These are phyloP conservation scores for Chrysemys picta DNA, from an alignment of 2,113 vertebrate genomes.

Conservation along the genomic window DNA sequence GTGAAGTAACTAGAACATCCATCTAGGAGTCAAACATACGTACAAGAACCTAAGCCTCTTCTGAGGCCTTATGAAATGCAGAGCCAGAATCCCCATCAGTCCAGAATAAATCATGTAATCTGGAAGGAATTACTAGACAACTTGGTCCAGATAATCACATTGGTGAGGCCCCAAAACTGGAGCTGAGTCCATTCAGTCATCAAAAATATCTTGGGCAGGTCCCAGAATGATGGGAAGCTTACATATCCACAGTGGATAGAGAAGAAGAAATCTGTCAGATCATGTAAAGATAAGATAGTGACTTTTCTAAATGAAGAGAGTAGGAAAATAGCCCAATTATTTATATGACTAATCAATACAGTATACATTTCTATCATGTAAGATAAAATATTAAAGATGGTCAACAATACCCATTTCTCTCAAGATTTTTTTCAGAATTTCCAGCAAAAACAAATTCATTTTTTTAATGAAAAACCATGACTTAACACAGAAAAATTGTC, in stretches of 20 bases:
- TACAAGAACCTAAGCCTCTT: not conserved
- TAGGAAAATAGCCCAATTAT: not conserved
- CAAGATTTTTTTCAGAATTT: not conserved
- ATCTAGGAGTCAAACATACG: not conserved
- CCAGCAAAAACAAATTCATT: not conserved
- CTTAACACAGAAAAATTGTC: not conserved
- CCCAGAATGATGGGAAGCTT: not conserved
- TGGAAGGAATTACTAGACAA: not conserved
- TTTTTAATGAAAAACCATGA: not conserved
- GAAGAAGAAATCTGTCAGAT: accelerated
- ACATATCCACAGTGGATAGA: not conserved
- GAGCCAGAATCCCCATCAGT: not conserved
- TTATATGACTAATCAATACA: not conserved
- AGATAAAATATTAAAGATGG: not conserved
- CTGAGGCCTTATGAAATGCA: not conserved
- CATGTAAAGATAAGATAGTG: not conserved
- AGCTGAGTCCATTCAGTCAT: accelerated
- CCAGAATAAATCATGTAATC: not conserved
- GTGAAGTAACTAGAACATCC: not conserved
- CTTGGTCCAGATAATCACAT: not conserved
- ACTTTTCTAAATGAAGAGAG: not conserved
- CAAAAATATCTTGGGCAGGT: not conserved
- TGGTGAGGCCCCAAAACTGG: not conserved
- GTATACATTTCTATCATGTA: not conserved
- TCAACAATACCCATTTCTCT: not conserved